Evolutionary conservation across 1,140 invertebrate species (phyloP), one percentile per base, ranked within the genome.

Genomic region (Trichonephila clavipes): DNA sequence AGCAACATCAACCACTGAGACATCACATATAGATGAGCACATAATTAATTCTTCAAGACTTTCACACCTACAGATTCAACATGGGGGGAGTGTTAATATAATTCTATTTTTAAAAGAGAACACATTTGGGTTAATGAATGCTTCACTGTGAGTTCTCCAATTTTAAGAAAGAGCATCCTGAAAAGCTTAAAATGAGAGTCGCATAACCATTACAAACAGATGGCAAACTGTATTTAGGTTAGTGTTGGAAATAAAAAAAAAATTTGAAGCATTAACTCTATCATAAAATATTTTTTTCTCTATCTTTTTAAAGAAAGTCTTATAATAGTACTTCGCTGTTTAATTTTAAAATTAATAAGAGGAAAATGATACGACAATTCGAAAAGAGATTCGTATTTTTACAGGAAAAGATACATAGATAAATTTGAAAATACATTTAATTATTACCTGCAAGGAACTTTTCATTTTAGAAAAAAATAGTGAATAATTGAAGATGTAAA

Each of bases 151-250:
- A 18, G 10, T 16, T 87, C 28, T 61, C n/a, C n/a, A 87, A 21
- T 16, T 87, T 24, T 19, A 64, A 87, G 85, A 87, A 87, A 64
- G 8, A 34, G 59, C 59, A 14, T 19, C 28, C 59, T 87, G 58
- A 58, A 19, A 64, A 87, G 19, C 12, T 12, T 14, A 24, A 87
- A 64, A 87, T 64, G 85, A 64, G 58, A 61, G n/a, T 87, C 85
- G 7, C 85, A 87, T 87, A 87, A 87, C 85, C 85, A 87, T 87
- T 87, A 87, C 85, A 64, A 87, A 87, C 85, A 87, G 85, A 87
- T 87, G 85, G 59, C 58, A 61, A 21, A 62, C 24, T 24, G 34
- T 19, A 62, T 87, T 87, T 62, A 21, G 62, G 28, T n/a, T 44
- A 44, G 19, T 61, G 44, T 87, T 14, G n/a, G 62, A 34, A 28